These are phyloP conservation scores for Watsonalla binaria DNA, from an alignment of 2,888 invertebrate species.

Conservation along the genomic window DNA sequence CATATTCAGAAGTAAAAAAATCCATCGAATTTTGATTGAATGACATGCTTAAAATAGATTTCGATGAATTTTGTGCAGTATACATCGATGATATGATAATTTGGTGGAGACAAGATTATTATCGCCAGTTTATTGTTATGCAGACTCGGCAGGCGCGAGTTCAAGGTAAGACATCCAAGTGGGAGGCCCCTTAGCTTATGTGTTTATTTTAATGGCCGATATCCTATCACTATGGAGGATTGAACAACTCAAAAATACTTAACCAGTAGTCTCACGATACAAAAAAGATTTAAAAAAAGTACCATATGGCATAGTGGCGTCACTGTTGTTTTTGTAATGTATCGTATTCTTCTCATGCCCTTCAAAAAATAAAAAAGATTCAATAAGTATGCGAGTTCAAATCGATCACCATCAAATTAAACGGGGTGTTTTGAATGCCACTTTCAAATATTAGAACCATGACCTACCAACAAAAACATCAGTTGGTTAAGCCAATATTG, in stretches of 20 bases:
- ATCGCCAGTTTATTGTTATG: slow-evolving; percentile 48
- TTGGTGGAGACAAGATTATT: slow-evolving; percentile 23
- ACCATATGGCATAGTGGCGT: slow-evolving; percentile 11
- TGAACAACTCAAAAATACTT: not conserved
- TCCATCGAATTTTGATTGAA: not conserved
- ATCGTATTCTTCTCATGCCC: slow-evolving; percentile 7
- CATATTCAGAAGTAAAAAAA: not conserved
- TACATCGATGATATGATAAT: slow-evolving; percentile 7
- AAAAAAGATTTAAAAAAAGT: not conserved
- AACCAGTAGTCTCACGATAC: not conserved
- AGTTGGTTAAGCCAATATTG: too few species aligned
- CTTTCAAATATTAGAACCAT: too few species aligned
- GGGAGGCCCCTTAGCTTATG: slow-evolving; percentile 42
- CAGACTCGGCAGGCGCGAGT: slow-evolving; percentile 46
- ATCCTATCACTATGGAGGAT: slow-evolving; percentile 4
- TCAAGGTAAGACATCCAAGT: slow-evolving; percentile 54
- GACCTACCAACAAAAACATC: too few species aligned
- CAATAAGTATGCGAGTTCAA: not conserved
- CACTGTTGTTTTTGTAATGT: slow-evolving; percentile 15
- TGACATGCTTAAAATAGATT: not conserved
- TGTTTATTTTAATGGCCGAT: slow-evolving; percentile 6
- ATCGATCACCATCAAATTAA: too few species aligned
- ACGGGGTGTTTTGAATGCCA: too few species aligned
- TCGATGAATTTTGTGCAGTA: slow-evolving; percentile 1
- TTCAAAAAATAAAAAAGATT: not conserved